Evolutionary conservation across 1,140 invertebrate genomes (phyloP), one percentile per base, ranked within the genome.

Genomic region (Calephelis nemesis): DNA sequence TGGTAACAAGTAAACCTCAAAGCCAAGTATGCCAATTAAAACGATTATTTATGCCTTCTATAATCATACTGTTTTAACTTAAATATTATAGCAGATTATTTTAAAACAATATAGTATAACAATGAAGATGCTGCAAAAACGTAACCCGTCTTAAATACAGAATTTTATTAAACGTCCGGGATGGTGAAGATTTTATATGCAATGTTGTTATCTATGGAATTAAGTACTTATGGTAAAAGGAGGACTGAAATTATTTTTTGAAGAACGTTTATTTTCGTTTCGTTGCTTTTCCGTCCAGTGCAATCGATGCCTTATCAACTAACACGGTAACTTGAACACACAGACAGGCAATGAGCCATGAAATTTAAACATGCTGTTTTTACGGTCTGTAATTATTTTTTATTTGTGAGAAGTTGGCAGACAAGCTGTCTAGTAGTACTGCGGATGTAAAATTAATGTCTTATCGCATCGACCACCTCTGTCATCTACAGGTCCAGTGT

Each of bases 331-430:
- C 50, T 19, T 15, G 50, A 52, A 52, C 50, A 15, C 50, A 13
- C 50, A 52, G 13, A 52, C 50, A 52, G 50, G 50, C 50, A 52
- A 52, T 52, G 50, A 15, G 50, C 50, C 50, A 15, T 52, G 50
- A 52, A 52, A 52, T 52, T 52, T 8, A 8, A 52, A 13, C 50
- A 15, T 52, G 50, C 50, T 15, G 7, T 15, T 52, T 52, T 52
- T 52, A 52, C 50, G 7, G 50, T 4, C 30, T 30, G 50, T 9
- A 6, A 15, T 52, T 52, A 15, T 52, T 52, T 52, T 52, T 52
- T 52, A 52, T 52, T 52, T 52, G 50, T 52, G 13, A 8, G 10
- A 7, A 15, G 19, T 52, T 52, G 5, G 50, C 50, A 52, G 50
- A 52, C 50, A 52, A 52, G 50, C 50, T 52, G 50, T 52, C 50